These are phyloP conservation scores for Ranitomeya imitator DNA, from an alignment of 2,113 vertebrate species.

Conservation along the genomic window DNA sequence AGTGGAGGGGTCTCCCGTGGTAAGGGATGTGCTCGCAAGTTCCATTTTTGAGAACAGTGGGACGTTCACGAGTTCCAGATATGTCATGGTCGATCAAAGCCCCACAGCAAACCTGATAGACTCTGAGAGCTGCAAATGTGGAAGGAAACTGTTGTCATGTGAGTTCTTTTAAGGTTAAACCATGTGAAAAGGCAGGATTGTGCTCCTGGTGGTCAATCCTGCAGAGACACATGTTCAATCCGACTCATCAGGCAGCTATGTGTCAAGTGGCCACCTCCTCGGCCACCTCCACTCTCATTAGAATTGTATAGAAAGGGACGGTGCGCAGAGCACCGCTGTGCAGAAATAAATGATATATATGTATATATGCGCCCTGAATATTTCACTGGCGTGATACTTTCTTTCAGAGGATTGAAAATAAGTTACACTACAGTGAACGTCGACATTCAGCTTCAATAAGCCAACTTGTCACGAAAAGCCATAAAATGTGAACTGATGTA, in stretches of 20 bases:
- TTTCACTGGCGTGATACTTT: background rate
- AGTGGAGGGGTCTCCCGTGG: background rate
- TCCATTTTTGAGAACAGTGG: conserved; percentile 22
- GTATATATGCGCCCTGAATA: background rate
- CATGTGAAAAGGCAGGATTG: conserved; percentile 25
- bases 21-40: background rate
- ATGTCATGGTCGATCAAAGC: conserved; percentile 7
- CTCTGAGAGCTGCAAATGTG: conserved; percentile 4
- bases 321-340: background rate
- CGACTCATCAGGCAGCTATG: background rate
- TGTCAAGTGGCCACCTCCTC: background rate
- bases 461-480: background rate
- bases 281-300: background rate
- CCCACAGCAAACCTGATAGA: conserved; percentile 12
- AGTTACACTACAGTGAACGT: background rate
- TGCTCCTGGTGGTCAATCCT: conserved; percentile 12
- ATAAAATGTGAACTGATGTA: background rate
- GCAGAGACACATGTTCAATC: conserved; percentile 17
- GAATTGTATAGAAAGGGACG: conserved; percentile 21
- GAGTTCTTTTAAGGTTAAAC: conserved; percentile 39
- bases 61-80: conserved; percentile 25
- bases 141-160: background rate
- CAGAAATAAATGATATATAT: background rate
- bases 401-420: conserved; percentile 26
- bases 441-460: conserved; percentile 1